phyloP scores from a whole-genome alignment of 1,140 invertebrate genomes.

The Drosophila burlai region DNA sequence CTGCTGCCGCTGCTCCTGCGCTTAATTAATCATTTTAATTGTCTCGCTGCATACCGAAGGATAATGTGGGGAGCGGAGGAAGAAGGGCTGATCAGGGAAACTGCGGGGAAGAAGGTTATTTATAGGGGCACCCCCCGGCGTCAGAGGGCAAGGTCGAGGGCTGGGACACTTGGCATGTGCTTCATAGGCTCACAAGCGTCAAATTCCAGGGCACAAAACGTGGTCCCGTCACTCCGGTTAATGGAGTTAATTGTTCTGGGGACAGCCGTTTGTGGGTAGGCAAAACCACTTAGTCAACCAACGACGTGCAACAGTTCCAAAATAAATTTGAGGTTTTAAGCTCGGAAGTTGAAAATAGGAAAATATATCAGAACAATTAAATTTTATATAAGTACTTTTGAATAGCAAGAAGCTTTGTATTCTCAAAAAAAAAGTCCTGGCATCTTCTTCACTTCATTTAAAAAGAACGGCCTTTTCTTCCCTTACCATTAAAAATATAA shows the following conservation, averaged over 20 bases:
- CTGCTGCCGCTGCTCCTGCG: conserved; percentile 52
- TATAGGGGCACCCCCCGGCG: conserved; percentile 48
- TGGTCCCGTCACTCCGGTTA: conserved; percentile 13
- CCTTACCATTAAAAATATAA: neutral
- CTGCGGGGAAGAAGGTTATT: conserved; percentile 61
- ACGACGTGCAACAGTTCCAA: conserved; percentile 1
- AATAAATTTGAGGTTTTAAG: conserved; percentile 16
- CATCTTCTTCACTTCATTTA: neutral
- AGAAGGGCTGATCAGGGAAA: conserved; percentile 46
- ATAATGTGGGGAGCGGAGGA: conserved; percentile 9
- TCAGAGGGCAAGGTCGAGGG: conserved; percentile 25
- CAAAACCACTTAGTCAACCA: conserved; percentile 26
- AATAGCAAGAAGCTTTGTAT: neutral
- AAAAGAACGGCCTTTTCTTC: neutral
- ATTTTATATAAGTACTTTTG: neutral
- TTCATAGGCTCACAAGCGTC: conserved; percentile 21
- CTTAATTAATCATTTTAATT: conserved; percentile 82
- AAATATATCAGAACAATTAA: neutral
- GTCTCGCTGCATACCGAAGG: conserved; percentile 45
- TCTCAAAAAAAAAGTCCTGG: neutral
- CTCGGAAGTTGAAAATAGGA: neutral
- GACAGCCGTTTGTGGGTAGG: conserved; percentile 11
- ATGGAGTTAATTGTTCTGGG: conserved; percentile 43
- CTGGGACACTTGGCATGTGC: conserved; percentile 65
- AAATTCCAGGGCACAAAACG: conserved; percentile 43